Evolutionary conservation across 2,113 vertebrate genomes (phyloP).

Genomic region (Quiscalus mexicanus): DNA sequence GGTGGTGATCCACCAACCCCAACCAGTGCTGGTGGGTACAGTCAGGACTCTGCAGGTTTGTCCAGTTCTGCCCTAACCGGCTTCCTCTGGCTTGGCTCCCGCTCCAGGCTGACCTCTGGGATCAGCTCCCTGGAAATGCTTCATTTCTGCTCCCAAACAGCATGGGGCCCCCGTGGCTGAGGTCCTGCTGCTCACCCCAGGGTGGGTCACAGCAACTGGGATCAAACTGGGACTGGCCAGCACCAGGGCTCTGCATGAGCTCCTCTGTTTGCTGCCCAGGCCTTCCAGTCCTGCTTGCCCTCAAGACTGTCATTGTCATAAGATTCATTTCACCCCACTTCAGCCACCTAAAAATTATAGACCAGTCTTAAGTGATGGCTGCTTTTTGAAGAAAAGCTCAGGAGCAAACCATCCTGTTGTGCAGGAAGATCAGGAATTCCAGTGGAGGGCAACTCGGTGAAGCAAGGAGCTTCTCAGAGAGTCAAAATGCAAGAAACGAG

Average conservation of each 20-base stretch:
- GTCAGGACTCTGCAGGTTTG: background rate
- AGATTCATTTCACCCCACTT: background rate
- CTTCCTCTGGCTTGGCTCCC: background rate
- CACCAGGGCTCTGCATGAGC: background rate
- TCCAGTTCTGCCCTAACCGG: background rate
- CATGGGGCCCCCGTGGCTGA: background rate
- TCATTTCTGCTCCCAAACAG: background rate
- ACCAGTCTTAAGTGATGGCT: background rate
- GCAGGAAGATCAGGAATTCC: slow-evolving; percentile 47
- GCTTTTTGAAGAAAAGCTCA: background rate
- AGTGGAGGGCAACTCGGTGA: background rate
- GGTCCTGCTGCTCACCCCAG: background rate
- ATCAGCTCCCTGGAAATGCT: background rate
- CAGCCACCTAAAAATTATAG: slow-evolving; percentile 13
- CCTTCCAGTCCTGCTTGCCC: background rate
- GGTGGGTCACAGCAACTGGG: background rate
- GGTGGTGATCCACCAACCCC: background rate
- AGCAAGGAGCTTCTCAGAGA: background rate
- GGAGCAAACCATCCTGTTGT: slow-evolving; percentile 13
- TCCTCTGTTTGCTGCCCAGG: background rate
- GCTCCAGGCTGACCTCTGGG: background rate
- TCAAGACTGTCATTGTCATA: background rate
- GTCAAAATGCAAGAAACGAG: background rate
- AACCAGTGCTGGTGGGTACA: background rate
- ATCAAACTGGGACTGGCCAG: background rate